Evolutionary conservation across 2,797 vertebrate species (phyloP).

Genomic region (Hippoglossus hippoglossus): DNA sequence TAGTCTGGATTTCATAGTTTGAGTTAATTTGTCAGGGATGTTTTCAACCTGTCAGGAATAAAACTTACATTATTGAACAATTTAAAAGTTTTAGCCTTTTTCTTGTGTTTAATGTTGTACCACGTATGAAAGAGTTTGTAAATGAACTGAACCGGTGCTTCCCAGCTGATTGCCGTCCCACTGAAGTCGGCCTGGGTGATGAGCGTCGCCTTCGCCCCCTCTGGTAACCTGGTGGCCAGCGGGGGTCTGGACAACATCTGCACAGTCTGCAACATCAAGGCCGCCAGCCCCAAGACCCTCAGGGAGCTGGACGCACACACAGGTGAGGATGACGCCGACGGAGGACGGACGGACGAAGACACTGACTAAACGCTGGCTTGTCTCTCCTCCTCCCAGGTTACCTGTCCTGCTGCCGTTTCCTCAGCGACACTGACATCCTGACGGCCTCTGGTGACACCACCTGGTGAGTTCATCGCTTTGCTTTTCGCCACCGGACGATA

Average conservation of each 20-base stretch:
- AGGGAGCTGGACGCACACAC: constrained; percentile 91
- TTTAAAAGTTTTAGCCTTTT: too few relatives aligned
- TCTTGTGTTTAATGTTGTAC: too few relatives aligned
- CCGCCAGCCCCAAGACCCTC: constrained; percentile 87
- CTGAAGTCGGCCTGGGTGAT: constrained; percentile 94
- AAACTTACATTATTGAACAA: too few relatives aligned
- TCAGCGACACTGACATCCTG: constrained; percentile 89
- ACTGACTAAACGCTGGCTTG: background rate
- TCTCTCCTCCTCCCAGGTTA: constrained; percentile 79
- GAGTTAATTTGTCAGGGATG: too few relatives aligned
- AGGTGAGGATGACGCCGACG: constrained; percentile 72
- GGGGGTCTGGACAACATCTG: constrained; percentile 92
- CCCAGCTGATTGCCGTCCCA: constrained; percentile 87
- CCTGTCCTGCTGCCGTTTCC: constrained; percentile 90
- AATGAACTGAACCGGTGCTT: background rate
- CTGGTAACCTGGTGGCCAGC: constrained; percentile 90
- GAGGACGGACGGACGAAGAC: background rate
- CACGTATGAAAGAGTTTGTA: too few relatives aligned
- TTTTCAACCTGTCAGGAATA: too few relatives aligned
- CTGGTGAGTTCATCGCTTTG: constrained; percentile 78
- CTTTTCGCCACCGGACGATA: too few relatives aligned
- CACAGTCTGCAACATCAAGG: constrained; percentile 90
- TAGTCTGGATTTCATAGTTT: too few relatives aligned
- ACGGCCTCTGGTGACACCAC: constrained; percentile 94
- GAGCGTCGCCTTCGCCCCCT: constrained; percentile 91